Conservation (phyloP, 2,113 vertebrate species). For the Stercorarius parasiticus region DNA sequence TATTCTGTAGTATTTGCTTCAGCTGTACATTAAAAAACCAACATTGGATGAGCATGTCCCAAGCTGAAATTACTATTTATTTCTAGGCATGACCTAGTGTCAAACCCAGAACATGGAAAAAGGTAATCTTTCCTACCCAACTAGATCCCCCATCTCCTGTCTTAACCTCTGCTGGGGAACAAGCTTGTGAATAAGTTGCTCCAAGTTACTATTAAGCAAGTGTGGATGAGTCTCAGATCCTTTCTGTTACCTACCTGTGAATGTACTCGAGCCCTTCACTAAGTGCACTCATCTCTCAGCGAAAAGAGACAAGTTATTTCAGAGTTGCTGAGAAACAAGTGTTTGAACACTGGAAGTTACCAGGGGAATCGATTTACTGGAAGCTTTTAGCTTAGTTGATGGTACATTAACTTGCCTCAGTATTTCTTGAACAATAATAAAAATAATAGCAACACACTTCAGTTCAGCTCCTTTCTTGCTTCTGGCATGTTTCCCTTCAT, state of each 20-base stretch:
- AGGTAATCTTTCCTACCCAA: background rate
- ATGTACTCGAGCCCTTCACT: background rate
- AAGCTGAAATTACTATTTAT: background rate
- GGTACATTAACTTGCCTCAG: background rate
- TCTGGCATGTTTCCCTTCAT: background rate
- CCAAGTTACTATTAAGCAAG: background rate
- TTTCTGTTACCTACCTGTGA: background rate
- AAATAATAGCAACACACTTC: background rate
- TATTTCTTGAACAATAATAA: background rate
- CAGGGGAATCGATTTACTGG: background rate
- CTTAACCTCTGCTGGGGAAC: background rate
- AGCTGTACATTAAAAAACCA: background rate
- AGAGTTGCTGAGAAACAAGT: background rate
- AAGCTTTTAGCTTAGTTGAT: background rate
- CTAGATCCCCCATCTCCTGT: background rate
- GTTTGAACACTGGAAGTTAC: background rate
- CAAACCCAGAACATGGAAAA: background rate
- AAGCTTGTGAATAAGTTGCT: background rate
- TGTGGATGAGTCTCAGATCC: background rate
- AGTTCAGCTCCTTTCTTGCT: background rate
- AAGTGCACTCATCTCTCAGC: background rate
- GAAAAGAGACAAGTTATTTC: background rate
- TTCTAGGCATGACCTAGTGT: background rate
- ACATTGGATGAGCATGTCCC: accelerated
- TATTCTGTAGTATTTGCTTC: background rate